Conservation (phyloP, 1,140 invertebrate species). For the Dryas iulia region DNA sequence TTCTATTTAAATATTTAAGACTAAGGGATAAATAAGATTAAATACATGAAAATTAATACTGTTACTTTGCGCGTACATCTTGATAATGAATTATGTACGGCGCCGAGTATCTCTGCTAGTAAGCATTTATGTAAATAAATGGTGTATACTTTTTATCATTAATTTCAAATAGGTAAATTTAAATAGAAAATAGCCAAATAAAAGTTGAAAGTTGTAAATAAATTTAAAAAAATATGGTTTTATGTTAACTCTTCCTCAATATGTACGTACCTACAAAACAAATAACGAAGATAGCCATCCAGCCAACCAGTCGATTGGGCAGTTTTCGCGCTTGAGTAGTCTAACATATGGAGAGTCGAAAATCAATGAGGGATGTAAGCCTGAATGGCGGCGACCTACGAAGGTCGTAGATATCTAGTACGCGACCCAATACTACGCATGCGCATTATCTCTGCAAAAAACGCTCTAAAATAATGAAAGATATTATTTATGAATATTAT, state of each 20-base stretch:
- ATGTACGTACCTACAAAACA: background rate
- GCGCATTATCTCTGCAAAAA: slow-evolving; percentile 33
- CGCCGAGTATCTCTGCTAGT: background rate
- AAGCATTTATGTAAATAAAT: background rate
- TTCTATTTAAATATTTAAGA: slow-evolving; percentile 29
- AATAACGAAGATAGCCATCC: background rate
- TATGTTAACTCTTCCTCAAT: background rate
- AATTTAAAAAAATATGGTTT: too few relatives aligned
- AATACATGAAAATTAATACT: slow-evolving; percentile 5
- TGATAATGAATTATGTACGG: background rate
- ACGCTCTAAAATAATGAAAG: background rate
- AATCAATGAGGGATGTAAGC: slow-evolving; percentile 62
- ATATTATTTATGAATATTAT: background rate
- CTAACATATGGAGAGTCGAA: slow-evolving; percentile 54
- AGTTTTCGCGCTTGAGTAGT: slow-evolving; percentile 28
- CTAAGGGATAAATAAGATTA: slow-evolving; percentile 23
- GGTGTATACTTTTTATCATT: background rate
- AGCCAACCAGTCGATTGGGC: slow-evolving; percentile 12
- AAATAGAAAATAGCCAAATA: too few relatives aligned
- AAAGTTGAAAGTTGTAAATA: too few relatives aligned
- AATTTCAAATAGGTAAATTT: background rate
- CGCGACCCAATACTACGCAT: slow-evolving; percentile 54
- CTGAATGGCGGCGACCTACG: slow-evolving; percentile 68
- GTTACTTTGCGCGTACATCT: slow-evolving; percentile 5
- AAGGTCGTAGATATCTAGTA: slow-evolving; percentile 63